phyloP scores from a whole-genome alignment of 2,888 invertebrate genomes.

The Gastracanthus pulcherrimus region DNA sequence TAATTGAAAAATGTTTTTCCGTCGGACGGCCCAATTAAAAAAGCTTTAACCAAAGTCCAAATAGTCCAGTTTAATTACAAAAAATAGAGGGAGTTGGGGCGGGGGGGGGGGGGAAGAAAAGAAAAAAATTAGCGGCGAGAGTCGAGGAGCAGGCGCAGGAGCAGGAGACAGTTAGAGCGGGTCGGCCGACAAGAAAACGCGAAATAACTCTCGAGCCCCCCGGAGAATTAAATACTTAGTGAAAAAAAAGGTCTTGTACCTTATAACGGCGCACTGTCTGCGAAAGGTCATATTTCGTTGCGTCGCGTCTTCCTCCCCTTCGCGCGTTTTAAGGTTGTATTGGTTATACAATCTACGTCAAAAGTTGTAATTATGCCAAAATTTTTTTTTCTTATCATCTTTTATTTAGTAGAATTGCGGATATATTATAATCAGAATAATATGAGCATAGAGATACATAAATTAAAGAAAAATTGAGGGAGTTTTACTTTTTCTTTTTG shows the following conservation, averaged over 20 bases:
- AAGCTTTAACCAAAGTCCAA: slow-evolving; percentile 45
- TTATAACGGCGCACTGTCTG: slow-evolving; percentile 29
- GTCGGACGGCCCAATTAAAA: slow-evolving; percentile 33
- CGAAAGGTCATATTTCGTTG: slow-evolving; percentile 49
- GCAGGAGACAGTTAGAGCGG: neutral
- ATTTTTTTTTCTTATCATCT: too few relatives aligned
- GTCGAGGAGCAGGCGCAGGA: neutral
- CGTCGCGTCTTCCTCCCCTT: slow-evolving; percentile 22
- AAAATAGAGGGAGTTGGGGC: slow-evolving; percentile 15
- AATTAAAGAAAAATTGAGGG: too few relatives aligned
- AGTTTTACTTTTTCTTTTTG: too few relatives aligned
- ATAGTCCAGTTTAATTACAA: slow-evolving; percentile 36
- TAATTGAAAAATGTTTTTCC: slow-evolving; percentile 45
- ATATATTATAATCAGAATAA: too few relatives aligned
- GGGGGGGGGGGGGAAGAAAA: neutral
- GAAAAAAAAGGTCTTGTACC: neutral
- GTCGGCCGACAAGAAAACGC: slow-evolving; percentile 1
- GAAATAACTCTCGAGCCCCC: slow-evolving; percentile 22
- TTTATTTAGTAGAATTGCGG: too few relatives aligned
- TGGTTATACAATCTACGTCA: too few relatives aligned
- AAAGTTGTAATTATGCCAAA: too few relatives aligned
- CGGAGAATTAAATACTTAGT: slow-evolving; percentile 40
- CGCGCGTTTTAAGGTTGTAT: too few relatives aligned
- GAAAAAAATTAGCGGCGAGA: neutral
- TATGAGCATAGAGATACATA: too few relatives aligned